Conservation (phyloP, 2,888 invertebrate genomes). For the Pilophorus perplexus region DNA sequence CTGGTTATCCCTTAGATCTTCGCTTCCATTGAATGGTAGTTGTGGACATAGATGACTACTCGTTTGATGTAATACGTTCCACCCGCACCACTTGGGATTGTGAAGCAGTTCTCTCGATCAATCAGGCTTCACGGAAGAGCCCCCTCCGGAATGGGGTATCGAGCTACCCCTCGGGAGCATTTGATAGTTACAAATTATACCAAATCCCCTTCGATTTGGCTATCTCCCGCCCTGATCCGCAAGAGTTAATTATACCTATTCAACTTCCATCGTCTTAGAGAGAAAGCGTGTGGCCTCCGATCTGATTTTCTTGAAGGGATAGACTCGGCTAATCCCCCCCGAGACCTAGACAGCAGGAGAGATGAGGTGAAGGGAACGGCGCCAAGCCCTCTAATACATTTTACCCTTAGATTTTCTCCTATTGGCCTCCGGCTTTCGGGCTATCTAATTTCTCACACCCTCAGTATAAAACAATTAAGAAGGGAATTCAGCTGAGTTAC, state of each 20-base stretch:
- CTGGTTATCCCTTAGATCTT: too few relatives aligned
- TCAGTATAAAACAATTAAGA: background rate
- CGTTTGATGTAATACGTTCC: too few relatives aligned
- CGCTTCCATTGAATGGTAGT: too few relatives aligned
- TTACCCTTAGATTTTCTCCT: background rate
- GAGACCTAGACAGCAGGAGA: constrained; percentile 4
- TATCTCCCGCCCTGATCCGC: constrained; percentile 19
- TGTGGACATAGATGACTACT: too few relatives aligned
- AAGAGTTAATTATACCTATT: constrained; percentile 36
- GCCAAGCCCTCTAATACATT: background rate
- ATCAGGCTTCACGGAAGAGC: constrained; percentile 12
- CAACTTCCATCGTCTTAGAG: constrained; percentile 7
- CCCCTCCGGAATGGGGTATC: constrained; percentile 13
- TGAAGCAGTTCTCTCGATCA: constrained; percentile 12
- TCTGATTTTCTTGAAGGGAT: constrained; percentile 26
- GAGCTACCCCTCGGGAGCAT: constrained; percentile 19
- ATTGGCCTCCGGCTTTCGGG: background rate
- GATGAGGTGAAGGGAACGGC: background rate
- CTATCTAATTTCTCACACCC: constrained; percentile 19
- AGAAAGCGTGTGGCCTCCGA: constrained; percentile 15
- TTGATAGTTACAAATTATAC: constrained; percentile 40
- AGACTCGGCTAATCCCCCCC: background rate
- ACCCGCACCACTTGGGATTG: background rate
- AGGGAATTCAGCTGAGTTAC: background rate
- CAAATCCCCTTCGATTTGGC: constrained; percentile 25